Conservation (phyloP, 2,113 vertebrate genomes). For the Ifrita kowaldi region DNA sequence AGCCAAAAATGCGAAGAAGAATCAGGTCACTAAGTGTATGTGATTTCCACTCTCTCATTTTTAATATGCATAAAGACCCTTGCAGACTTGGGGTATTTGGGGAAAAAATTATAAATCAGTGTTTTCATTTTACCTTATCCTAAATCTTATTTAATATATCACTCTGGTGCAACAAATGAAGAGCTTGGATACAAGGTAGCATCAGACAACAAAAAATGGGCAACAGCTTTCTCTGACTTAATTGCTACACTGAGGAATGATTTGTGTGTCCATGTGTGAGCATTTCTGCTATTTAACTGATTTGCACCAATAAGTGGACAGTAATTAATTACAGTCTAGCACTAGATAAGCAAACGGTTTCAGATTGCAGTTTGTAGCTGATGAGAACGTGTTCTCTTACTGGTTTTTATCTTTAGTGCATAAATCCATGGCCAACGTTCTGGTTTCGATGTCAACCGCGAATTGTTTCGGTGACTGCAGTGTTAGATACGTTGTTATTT, state of each 20-base stretch:
- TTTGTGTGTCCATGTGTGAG: not conserved
- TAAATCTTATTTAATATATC: not conserved
- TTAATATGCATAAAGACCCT: not conserved
- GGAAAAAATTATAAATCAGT: not conserved
- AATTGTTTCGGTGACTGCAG: not conserved
- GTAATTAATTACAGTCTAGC: not conserved
- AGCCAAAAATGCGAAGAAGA: not conserved
- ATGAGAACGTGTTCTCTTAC: not conserved
- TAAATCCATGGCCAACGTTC: rapidly evolving
- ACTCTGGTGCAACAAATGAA: not conserved
- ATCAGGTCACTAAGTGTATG: not conserved
- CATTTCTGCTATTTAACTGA: not conserved
- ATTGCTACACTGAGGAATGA: rapidly evolving
- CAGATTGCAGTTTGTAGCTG: not conserved
- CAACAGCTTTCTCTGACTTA: not conserved
- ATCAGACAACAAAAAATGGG: not conserved
- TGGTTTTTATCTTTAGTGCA: no score
- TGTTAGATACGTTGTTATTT: rapidly evolving
- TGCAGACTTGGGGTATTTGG: not conserved
- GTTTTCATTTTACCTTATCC: not conserved
- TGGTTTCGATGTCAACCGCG: not conserved
- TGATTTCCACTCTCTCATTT: not conserved
- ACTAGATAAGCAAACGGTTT: not conserved
- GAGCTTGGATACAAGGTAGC: not conserved
- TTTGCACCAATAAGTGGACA: not conserved